Evolutionary conservation across 2,888 invertebrate genomes (phyloP).

Genomic region (Lycaena phlaeas): DNA sequence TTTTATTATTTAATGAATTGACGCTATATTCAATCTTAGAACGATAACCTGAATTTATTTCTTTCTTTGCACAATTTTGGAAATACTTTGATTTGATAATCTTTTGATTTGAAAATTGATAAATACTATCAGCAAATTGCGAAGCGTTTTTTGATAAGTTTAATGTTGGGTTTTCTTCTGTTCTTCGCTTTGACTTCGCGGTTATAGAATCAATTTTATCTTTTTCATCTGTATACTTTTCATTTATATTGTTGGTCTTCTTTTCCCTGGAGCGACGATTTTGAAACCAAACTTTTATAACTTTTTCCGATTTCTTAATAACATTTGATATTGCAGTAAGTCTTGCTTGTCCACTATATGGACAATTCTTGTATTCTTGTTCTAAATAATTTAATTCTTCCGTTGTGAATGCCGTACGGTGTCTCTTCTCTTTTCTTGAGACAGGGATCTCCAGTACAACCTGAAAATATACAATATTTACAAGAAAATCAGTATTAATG

Average conservation of each 20-base stretch:
- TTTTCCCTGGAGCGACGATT: constrained; percentile 85
- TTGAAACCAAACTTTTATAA: constrained; percentile 90
- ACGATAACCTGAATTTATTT: no score
- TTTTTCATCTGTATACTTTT: constrained; percentile 21
- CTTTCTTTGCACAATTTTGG: no score
- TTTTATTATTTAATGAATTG: no score
- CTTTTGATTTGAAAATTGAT: not conserved
- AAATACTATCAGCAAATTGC: not conserved
- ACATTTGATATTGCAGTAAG: constrained; percentile 78
- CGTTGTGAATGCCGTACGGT: constrained; percentile 81
- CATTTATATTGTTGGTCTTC: constrained; percentile 56
- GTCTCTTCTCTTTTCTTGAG: constrained; percentile 33
- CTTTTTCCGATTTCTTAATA: constrained; percentile 78
- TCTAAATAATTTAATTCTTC: constrained; percentile 82
- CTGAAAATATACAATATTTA: constrained; percentile 14
- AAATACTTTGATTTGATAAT: no score
- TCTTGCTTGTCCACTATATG: constrained; percentile 78
- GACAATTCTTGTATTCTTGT: constrained; percentile 77
- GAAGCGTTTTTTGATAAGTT: not conserved
- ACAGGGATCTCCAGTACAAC: constrained; percentile 5
- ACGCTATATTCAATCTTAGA: no score
- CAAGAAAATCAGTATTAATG: no score
- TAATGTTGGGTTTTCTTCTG: not conserved
- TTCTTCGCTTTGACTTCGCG: no score
- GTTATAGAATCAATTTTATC: constrained; percentile 10